A percentile compares a stretch with the other conserved stretches of the same genome.
phyloP scores from a whole-genome alignment of 1,140 invertebrate genomes.

The Drosophila bipectinata region DNA sequence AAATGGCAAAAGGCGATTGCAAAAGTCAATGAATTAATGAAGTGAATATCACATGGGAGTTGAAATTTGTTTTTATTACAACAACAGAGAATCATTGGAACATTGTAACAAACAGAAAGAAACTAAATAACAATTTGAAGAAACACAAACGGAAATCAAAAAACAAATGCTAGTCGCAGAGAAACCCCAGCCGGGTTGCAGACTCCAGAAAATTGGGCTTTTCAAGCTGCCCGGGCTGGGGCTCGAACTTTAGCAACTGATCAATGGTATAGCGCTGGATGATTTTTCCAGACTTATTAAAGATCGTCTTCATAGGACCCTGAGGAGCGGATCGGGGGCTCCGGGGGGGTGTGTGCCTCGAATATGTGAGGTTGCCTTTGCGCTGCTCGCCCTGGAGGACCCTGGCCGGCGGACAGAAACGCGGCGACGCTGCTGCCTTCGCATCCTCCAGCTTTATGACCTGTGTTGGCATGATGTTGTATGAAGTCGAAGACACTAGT shows the following conservation, averaged over 20 bases:
- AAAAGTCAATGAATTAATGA: constrained; percentile 4
- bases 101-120: neutral
- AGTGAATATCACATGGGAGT: neutral
- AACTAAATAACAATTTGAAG: neutral
- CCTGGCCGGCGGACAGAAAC: constrained; percentile 12
- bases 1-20: constrained; percentile 12
- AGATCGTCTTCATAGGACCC: neutral
- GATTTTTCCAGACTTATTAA: neutral
- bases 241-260: constrained; percentile 47
- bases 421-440: neutral
- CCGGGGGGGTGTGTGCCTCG: constrained; percentile 1
- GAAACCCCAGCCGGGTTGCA: constrained; percentile 19
- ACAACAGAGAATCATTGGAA: neutral
- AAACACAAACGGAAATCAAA: neutral
- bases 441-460: neutral
- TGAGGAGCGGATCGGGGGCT: neutral
- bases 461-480: neutral
- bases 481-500: neutral
- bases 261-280: constrained; percentile 49
- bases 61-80: neutral
- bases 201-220: constrained; percentile 12
- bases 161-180: constrained; percentile 12
- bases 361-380: constrained; percentile 25
- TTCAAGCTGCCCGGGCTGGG: constrained; percentile 37
- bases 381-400: constrained; percentile 7